Evolutionary conservation across 1,140 invertebrate species (phyloP), one percentile per base, ranked within the genome.

Genomic region (Trichonephila clavipes): DNA sequence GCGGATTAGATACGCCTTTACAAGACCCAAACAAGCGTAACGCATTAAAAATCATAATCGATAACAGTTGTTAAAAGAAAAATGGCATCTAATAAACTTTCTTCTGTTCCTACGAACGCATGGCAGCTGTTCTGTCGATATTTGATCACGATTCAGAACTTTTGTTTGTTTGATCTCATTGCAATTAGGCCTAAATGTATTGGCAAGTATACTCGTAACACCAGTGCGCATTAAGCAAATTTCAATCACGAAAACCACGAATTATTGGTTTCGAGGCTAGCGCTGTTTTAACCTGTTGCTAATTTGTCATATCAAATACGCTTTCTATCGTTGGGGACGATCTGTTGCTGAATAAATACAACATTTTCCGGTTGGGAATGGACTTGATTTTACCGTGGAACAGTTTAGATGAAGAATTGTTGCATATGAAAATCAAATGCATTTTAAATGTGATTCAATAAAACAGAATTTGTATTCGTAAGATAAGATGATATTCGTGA

Each of bases 201-300:
- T 77, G 69, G 69, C 69, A 19, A 77, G 69, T 40, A 5, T 28
- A 18, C 34, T 40, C 34, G 72, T 77, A 77, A 77, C 72, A 40
- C 66, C 72, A 28, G 34, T 77, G 72, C 72, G 72, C 34, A 19
- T 34, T 77, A 77, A 77, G 28, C 16, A 77, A 77, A 77, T 77
- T 51, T 77, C 72, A 77, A 77, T 77, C 72, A 77, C 72, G 72
- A 24, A 40, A 77, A 28, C 72, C 72, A 77, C 34, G 72, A 77
- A 77, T 28, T 40, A 8, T 40, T 24, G 16, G 34, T 77, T 34
- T 40, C 14, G 3, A 77, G 72, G 24, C 34, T 77, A 24, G 72
- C 34, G 72, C 34, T 77, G 34, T 16, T 40, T 6, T 77, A 40
- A 77, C 72, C 72, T 28, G 72, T 28, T 18, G 34, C 24, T 16